Percentiles rank a stretch among this genome's conserved stretches.
Evolutionary conservation across 2,113 vertebrate species (phyloP).

Genomic region (Pelusios castaneus): DNA sequence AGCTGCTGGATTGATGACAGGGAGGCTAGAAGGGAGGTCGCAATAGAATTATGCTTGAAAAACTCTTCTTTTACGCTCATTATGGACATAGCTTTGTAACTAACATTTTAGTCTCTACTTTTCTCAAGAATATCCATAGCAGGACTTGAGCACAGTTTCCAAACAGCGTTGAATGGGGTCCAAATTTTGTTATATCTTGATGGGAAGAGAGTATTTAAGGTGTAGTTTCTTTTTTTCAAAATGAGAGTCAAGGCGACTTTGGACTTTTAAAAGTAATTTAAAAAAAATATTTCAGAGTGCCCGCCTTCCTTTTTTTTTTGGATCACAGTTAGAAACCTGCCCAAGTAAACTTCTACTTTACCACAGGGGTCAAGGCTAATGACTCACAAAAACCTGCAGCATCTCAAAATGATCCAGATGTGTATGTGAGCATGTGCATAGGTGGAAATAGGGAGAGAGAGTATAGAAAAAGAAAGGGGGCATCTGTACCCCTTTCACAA

Average conservation of each 20-base stretch:
- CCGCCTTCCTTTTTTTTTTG: background rate
- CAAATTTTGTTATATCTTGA: background rate
- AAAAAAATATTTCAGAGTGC: too few species aligned
- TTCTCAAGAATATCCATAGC: background rate
- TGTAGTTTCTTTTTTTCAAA: background rate
- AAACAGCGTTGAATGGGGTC: background rate
- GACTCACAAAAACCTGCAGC: background rate
- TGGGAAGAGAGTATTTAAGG: background rate
- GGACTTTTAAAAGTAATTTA: background rate
- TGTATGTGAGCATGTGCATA: background rate
- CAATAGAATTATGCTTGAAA: background rate
- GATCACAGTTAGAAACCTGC: background rate
- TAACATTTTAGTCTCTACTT: background rate
- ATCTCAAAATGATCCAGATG: background rate
- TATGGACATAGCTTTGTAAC: background rate
- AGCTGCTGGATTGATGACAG: background rate
- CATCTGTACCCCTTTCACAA: background rate
- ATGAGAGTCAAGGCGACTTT: background rate
- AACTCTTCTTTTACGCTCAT: background rate
- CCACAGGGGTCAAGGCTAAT: background rate
- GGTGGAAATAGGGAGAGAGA: background rate
- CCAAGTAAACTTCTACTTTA: background rate
- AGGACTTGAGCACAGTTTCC: background rate
- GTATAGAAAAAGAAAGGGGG: background rate
- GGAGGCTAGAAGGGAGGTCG: background rate